These are phyloP conservation scores for Drosophila phalerata DNA, from an alignment of 2,888 invertebrate genomes.

Conservation along the genomic window DNA sequence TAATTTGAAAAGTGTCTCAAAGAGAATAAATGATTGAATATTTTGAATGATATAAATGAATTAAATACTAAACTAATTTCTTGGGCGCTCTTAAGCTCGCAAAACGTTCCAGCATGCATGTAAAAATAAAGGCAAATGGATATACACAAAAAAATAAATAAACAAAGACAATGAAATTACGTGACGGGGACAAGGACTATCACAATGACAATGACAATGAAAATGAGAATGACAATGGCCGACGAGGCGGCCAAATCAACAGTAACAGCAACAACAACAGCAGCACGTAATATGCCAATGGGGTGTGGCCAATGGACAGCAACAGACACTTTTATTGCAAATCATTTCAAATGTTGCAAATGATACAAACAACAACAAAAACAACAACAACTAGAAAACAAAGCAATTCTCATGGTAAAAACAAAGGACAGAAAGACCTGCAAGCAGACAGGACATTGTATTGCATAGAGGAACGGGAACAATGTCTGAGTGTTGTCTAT, in stretches of 20 bases:
- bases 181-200: constrained; percentile 68
- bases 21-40: too few relatives aligned
- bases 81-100: constrained; percentile 14
- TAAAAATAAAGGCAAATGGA: constrained; percentile 44
- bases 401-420: constrained; percentile 27
- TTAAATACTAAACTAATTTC: not conserved
- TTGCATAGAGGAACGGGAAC: constrained; percentile 30
- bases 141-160: constrained; percentile 39
- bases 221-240: constrained; percentile 37
- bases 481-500: constrained; percentile 32
- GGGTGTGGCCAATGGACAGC: constrained; percentile 76
- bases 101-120: constrained; percentile 19
- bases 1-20: too few relatives aligned
- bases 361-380: constrained; percentile 64
- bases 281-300: constrained; percentile 78
- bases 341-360: constrained; percentile 83
- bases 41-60: too few relatives aligned
- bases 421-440: constrained; percentile 41
- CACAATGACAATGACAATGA: constrained; percentile 49
- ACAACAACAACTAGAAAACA: constrained; percentile 8
- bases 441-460: constrained; percentile 65
- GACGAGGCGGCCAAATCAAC: constrained; percentile 19
- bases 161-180: constrained; percentile 75
- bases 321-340: constrained; percentile 80
- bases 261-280: constrained; percentile 30